Base-by-base conservation (phyloP, 2,888 invertebrate species). In the Dynastes hyllus region DNA sequence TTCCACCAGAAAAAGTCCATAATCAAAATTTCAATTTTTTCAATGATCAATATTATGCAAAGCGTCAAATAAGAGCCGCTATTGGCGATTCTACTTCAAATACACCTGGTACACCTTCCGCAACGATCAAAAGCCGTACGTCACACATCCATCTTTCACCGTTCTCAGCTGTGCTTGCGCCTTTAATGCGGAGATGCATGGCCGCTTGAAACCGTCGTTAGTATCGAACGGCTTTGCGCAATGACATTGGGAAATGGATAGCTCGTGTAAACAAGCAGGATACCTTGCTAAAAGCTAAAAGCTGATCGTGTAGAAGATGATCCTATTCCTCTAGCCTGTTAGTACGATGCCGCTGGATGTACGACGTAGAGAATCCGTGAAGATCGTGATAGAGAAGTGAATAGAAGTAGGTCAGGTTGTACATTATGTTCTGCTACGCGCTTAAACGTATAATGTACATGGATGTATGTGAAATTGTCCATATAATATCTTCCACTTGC, bases 91-190 rank as follows among this genome's bases (percentile, higher is more conserved):
- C 8, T 8, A 45, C 2, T 45, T 45, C 45, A 45, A 45, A 45
- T 8, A 8, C 9, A 45, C 11, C 45, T 2, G 8, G 45, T 45
- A 11, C 11, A 45, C 45, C 45, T 11, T 45, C 8, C 45, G 2
- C 45, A 8, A 5, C 1, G 11, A 11, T 45, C 45, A 8, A 45
- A 45, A 9, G 45, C 45, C 8, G 11, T 45, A 45, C 45, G 45
- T 45, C 45, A 82, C 80, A 81, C 82, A 82, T 82, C 80, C 78
- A 81, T 82, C 55, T 58, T 22, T 82, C 65, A 40, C 65, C 40
- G 65, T 58, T 58, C 22, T 58, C 16, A 5, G 5, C 22, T 2
- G 5, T 8, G 22, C n/a, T 58, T 58, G 55, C 22, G 16, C 9
- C 22, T 55, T 53, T 3, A 5, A 55, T 55, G 2, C n/a, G 55